Conservation (phyloP, 35 echinoderm and acorn worm genomes). For the Stichopus chloronotus region DNA sequence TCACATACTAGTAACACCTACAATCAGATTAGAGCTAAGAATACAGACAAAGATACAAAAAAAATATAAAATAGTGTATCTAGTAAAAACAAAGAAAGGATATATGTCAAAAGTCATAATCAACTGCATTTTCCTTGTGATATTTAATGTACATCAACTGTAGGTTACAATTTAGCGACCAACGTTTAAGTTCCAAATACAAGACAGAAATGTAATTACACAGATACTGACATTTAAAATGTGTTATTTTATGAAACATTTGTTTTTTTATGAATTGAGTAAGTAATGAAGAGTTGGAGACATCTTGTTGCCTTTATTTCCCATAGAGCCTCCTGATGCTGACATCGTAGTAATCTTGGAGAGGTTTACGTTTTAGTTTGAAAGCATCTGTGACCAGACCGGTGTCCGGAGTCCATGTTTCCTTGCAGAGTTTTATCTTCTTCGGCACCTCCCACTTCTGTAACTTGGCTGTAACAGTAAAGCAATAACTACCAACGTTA, state of each 20-base stretch:
- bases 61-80: background rate
- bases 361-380: conserved; percentile 86
- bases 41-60: background rate
- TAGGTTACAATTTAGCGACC: background rate
- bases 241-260: no score
- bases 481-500: background rate
- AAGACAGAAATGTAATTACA: no score
- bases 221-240: no score
- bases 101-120: background rate
- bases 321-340: conserved; percentile 82
- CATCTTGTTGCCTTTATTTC: background rate
- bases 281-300: no score
- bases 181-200: no score
- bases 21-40: background rate
- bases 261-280: no score
- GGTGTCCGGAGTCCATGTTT: conserved; percentile 82
- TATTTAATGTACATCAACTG: background rate
- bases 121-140: background rate
- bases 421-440: conserved; percentile 74
- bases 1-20: background rate
- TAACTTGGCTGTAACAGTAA: conserved; percentile 79
- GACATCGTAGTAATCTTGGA: conserved; percentile 67
- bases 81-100: background rate
- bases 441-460: conserved; percentile 86
- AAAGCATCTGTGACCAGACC: conserved; percentile 93